Conservation (phyloP, 1,140 invertebrate genomes). For the Apis laboriosa region DNA sequence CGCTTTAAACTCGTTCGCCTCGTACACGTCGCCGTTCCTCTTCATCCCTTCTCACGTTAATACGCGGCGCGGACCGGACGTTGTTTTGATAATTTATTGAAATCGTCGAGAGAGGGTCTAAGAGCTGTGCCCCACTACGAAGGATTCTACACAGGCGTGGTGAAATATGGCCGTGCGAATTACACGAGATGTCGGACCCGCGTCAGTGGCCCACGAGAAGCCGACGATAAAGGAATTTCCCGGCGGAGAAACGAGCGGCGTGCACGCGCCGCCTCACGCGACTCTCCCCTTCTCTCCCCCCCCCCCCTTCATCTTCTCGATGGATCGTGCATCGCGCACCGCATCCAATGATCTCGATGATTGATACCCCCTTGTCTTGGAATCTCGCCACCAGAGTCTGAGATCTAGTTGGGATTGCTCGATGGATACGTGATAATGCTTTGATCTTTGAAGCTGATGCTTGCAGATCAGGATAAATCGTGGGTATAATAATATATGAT, state of each 20-base stretch:
- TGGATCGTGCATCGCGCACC: not conserved
- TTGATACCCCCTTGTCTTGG: conserved; percentile 24
- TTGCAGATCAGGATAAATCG: not conserved
- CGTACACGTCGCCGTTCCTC: not conserved
- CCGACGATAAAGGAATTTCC: conserved; percentile 59
- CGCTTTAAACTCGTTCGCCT: conserved; percentile 67
- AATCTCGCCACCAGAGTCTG: not conserved
- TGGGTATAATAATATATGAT: not conserved
- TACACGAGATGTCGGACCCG: conserved; percentile 67
- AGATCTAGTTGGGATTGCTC: not conserved
- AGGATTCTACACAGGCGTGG: conserved; percentile 37
- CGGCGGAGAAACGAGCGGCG: conserved; percentile 49
- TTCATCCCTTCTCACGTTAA: conserved; percentile 65
- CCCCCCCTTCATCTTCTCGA: no score
- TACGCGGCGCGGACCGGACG: conserved; percentile 55
- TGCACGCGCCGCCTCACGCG: conserved; percentile 31
- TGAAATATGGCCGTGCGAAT: conserved; percentile 69
- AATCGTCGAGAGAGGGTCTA: conserved; percentile 66
- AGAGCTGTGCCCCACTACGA: conserved; percentile 44
- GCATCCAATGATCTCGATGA: conserved; percentile 17
- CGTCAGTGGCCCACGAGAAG: conserved; percentile 50
- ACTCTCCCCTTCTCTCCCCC: not conserved
- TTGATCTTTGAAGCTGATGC: not conserved
- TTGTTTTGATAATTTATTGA: conserved; percentile 73
- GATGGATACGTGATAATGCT: not conserved